Evolutionary conservation across 2,797 vertebrate genomes (phyloP), one percentile per base, ranked within the genome.

Genomic region (Rhyacichthys aspro): DNA sequence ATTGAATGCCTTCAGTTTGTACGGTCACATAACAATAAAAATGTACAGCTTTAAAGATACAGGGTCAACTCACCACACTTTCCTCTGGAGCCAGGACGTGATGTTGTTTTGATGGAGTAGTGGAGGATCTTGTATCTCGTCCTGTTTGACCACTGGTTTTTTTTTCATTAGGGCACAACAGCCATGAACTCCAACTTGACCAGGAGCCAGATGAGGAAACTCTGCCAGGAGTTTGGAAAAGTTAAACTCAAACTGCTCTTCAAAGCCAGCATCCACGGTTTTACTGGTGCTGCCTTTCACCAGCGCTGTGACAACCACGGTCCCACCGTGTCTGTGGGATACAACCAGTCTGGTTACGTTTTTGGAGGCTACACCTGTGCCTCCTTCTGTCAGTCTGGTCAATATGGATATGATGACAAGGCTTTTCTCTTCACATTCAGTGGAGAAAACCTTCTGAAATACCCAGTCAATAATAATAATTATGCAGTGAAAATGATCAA

Each of bases 261-360:
- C 63, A 82, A 91, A 42, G 87, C 87, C 59, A 86, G 66, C 5
- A 16, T 86, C 10, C 74, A 90, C 1, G 71, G 86, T 18, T 90
- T 83, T 74, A 43, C 42, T 0, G 1, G 12, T 0, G 9, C 7
- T 1, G 59, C 39, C 9, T 92, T 92, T 54, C 90, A 90, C 65
- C 44, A 75, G 33, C 45, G 1, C 46, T 91, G 90, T 82, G 90
- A 90, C 76, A 53, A 0, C 1, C 36, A 3, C 32, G 33, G 70
- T n/a, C 81, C 89, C 12, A 90, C 87, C 0, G 38, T 92, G 43
- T 81, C 86, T 19, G 88, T 90, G 44, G 88, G 81, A n/a, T 89
- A 81, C 11, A 91, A 88, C 14, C 0, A 1, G 1, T 43, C 72
- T 4, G 83, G 79, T 9, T 63, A 33, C 57, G 64, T 88, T 63